These are phyloP conservation scores for Sisor rabdophorus DNA, from an alignment of 2,113 vertebrate genomes.

Conservation along the genomic window DNA sequence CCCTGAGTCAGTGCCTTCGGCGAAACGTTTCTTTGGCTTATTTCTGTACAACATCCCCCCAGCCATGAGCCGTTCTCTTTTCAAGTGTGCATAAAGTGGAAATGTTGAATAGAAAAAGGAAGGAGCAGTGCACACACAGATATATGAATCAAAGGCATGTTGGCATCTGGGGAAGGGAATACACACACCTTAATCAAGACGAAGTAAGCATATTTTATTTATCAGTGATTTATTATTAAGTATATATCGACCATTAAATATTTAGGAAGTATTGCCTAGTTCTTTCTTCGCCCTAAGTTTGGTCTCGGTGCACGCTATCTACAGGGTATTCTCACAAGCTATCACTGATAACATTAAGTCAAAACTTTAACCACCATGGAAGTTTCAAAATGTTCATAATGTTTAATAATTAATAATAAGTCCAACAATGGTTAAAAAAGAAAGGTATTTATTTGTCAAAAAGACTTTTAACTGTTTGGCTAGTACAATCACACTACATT, in stretches of 20 bases:
- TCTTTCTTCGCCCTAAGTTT: slow-evolving; percentile 57
- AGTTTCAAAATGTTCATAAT: slow-evolving; percentile 12
- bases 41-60: slow-evolving; percentile 63
- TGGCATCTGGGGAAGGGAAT: slow-evolving; percentile 58
- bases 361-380: slow-evolving; percentile 54
- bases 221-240: slow-evolving; percentile 69
- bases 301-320: slow-evolving; percentile 58
- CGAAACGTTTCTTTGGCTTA: slow-evolving; percentile 62
- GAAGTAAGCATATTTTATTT: slow-evolving; percentile 69
- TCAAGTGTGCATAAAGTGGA: slow-evolving; percentile 67
- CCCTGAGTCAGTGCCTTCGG: slow-evolving; percentile 65
- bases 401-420: slow-evolving; percentile 60
- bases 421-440: slow-evolving; percentile 46
- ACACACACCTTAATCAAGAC: slow-evolving; percentile 68
- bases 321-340: slow-evolving; percentile 52
- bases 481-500: not conserved
- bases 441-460: slow-evolving; percentile 15
- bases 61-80: slow-evolving; percentile 62
- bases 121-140: slow-evolving; percentile 56
- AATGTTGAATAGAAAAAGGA: slow-evolving; percentile 63
- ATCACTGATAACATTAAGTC: slow-evolving; percentile 58
- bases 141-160: slow-evolving; percentile 63
- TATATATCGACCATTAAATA: slow-evolving; percentile 62
- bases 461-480: not conserved
- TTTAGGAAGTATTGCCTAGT: slow-evolving; percentile 58